These are phyloP conservation scores for Brachypteracias leptosomus DNA, from an alignment of 2,113 vertebrate species.

Conservation along the genomic window DNA sequence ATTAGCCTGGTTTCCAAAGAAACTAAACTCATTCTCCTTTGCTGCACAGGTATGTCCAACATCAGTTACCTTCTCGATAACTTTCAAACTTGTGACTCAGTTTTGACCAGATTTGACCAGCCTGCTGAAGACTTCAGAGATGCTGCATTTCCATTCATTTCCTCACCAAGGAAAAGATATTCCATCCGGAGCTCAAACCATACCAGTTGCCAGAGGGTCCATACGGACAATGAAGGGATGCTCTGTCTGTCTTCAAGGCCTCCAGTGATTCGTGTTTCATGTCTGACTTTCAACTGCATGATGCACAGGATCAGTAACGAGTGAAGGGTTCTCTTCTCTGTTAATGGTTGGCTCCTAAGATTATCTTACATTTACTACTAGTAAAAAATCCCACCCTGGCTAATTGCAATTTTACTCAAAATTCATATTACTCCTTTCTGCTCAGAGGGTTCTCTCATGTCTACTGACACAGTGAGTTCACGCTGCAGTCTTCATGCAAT, in stretches of 20 bases:
- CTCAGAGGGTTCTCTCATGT: neutral
- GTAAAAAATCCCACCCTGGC: fast-evolving
- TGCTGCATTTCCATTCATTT: neutral
- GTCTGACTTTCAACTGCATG: neutral
- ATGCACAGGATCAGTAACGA: neutral
- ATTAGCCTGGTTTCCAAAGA: neutral
- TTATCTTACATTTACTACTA: neutral
- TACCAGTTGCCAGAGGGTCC: neutral
- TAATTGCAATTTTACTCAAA: neutral
- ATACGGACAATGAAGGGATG: neutral
- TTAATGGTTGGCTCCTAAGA: neutral
- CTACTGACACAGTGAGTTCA: neutral
- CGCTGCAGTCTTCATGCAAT: neutral
- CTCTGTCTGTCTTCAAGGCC: neutral
- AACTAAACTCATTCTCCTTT: neutral
- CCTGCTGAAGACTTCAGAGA: neutral
- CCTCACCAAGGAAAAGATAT: neutral
- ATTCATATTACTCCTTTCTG: neutral
- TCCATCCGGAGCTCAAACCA: neutral
- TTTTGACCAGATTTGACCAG: neutral
- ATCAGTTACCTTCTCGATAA: neutral
- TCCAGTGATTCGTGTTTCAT: neutral
- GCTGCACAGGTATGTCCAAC: neutral
- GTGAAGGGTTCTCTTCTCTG: neutral
- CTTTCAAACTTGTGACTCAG: neutral